Conservation (phyloP, 2,888 invertebrate species). For the Temnothorax ravouxi region DNA sequence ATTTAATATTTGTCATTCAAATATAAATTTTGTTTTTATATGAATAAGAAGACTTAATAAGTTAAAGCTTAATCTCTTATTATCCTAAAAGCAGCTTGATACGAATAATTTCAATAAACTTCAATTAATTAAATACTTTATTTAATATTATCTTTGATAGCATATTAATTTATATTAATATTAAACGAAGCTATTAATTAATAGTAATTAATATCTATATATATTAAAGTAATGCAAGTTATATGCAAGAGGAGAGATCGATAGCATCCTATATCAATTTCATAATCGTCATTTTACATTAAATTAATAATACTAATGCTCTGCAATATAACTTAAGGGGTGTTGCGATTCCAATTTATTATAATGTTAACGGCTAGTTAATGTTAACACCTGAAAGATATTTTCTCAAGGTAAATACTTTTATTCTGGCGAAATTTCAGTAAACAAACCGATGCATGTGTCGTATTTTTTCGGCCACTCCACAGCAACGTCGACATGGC, state of each 20-base stretch:
- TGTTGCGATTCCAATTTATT: constrained; percentile 20
- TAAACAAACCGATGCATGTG: constrained; percentile 33
- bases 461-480: constrained; percentile 47
- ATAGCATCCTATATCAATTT: constrained; percentile 12
- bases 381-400: background rate
- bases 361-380: background rate
- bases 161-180: constrained; percentile 1
- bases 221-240: background rate
- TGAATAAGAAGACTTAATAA: background rate
- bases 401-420: constrained; percentile 1
- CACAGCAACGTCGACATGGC: constrained; percentile 26
- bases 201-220: constrained; percentile 26
- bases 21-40: background rate
- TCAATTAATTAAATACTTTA: constrained; percentile 27
- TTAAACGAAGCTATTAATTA: background rate
- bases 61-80: background rate
- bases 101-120: background rate
- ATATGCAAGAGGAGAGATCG: background rate
- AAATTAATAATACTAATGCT: background rate
- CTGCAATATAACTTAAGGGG: background rate
- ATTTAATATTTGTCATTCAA: background rate
- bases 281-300: constrained; percentile 9
- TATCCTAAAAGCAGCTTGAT: constrained; percentile 7
- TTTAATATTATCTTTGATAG: background rate
- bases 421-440: background rate